Percentiles rank a stretch among this genome's conserved stretches.
These are phyloP conservation scores for Apolygus lucorum DNA, from an alignment of 1,140 invertebrate genomes.

Conservation along the genomic window DNA sequence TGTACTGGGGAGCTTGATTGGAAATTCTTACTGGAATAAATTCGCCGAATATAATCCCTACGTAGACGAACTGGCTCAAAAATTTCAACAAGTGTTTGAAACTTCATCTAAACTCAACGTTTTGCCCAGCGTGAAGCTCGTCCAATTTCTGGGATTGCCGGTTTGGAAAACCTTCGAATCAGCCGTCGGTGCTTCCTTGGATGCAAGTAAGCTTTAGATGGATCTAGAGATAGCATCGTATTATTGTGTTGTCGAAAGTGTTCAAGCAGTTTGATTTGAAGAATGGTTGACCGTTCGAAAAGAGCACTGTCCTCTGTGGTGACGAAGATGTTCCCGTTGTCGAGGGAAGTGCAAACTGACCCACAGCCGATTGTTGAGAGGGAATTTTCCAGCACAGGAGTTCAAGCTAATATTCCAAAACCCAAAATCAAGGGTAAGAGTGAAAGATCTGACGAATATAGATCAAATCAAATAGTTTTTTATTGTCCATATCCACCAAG, in stretches of 20 bases:
- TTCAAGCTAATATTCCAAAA: background rate
- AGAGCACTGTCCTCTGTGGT: too few species aligned
- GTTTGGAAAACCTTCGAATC: slow-evolving; percentile 64
- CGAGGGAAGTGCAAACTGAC: background rate
- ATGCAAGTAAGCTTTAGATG: background rate
- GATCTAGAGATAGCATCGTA: too few species aligned
- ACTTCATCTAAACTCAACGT: slow-evolving; percentile 58
- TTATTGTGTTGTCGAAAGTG: too few species aligned
- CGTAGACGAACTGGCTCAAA: slow-evolving; percentile 48
- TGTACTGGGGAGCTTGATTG: slow-evolving; percentile 59
- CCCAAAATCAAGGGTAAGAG: too few species aligned
- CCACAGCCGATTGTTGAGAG: too few species aligned
- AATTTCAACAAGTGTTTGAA: slow-evolving; percentile 63
- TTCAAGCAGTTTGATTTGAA: too few species aligned
- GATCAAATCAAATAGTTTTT: too few species aligned
- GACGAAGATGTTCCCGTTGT: background rate
- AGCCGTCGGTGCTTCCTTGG: slow-evolving; percentile 49
- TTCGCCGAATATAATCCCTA: slow-evolving; percentile 38
- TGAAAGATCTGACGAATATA: too few species aligned
- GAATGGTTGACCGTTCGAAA: too few species aligned
- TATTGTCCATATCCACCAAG: too few species aligned
- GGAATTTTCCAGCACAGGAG: background rate
- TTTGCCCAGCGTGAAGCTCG: slow-evolving; percentile 52
- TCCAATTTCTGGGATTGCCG: slow-evolving; percentile 51
- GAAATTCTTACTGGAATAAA: slow-evolving; percentile 42